Conservation (phyloP, 2,888 invertebrate genomes). For the Phaedon cochleariae region DNA sequence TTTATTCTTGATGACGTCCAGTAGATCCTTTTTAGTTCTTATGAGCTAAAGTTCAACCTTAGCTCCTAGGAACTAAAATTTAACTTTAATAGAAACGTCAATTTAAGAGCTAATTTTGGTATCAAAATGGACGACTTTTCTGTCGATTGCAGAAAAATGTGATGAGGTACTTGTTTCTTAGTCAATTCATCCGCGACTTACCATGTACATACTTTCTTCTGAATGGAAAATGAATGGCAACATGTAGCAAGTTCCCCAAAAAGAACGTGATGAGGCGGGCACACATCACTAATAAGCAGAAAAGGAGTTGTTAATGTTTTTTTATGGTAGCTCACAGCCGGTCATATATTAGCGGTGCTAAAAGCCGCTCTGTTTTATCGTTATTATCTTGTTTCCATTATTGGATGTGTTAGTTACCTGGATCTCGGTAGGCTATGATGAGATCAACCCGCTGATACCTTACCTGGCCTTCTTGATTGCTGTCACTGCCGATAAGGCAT, state of each 20-base stretch:
- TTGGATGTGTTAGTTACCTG: slow-evolving; percentile 55
- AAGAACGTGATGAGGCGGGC: slow-evolving; percentile 27
- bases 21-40: too few relatives aligned
- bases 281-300: slow-evolving; percentile 51
- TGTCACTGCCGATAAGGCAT: slow-evolving; percentile 30
- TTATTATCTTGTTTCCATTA: slow-evolving; percentile 58
- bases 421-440: slow-evolving; percentile 50
- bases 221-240: not conserved
- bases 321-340: slow-evolving; percentile 51
- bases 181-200: not conserved
- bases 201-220: not conserved
- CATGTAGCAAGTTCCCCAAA: not conserved
- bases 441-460: slow-evolving; percentile 43
- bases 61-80: too few relatives aligned
- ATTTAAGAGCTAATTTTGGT: too few relatives aligned
- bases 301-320: slow-evolving; percentile 52
- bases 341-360: slow-evolving; percentile 53
- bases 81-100: too few relatives aligned
- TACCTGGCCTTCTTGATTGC: slow-evolving; percentile 38
- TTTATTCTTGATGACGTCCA: too few relatives aligned
- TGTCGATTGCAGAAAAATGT: too few relatives aligned
- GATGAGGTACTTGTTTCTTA: too few relatives aligned
- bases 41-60: too few relatives aligned
- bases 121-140: too few relatives aligned
- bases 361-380: slow-evolving; percentile 56